Base-by-base conservation (phyloP, 2,113 vertebrate genomes). In the Cephalopholis sonnerati region DNA sequence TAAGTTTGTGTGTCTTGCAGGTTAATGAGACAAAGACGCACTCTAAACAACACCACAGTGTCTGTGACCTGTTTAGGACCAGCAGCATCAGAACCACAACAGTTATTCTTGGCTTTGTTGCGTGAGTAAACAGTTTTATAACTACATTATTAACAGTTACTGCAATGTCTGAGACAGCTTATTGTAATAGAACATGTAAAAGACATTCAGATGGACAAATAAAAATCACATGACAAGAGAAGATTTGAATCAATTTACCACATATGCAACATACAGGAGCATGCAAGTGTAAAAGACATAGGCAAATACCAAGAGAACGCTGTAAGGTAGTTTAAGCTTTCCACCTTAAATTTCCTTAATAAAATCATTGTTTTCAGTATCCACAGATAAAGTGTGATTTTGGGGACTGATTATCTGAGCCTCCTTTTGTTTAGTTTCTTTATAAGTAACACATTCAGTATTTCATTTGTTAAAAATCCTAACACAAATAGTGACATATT, bases 101-200 rank as follows among this genome's bases (percentile, higher is more conserved):
- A 0, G 41, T 97, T 71, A 94, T 97, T 92, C 94, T 96, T 36
- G 94, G 96, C 81, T 81, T 96, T n/a, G 81, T 97, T 72, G 95
- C 94, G 97, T 98, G 91, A 96, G 97, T 87, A 90, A 46, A 36
- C 48, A 11, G 6, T 17, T 11, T 68, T 57, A 36, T 15, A n/a
- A 1, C 46, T 13, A 8, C 3, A 44, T 12, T 25, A 27, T 48
- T 25, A 50, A 25, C 39, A 18, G 16, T 20, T 6, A 48, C 58
- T 61, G 32, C 11, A 11, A 53, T 20, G 67, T 9, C 16, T 20
- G 16, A 29, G 44, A 29, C 5, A 27, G 62, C 61, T n/a, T 20
- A 41, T 39, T 20, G 1, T 32, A 63, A 20, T 39, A 22, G 10
- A 32, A 61, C 16, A 29, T 11, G 3, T 18, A 7, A 12, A 22